Base-by-base conservation (phyloP, 2,888 invertebrate species). In the Polyommatus iphigenia region DNA sequence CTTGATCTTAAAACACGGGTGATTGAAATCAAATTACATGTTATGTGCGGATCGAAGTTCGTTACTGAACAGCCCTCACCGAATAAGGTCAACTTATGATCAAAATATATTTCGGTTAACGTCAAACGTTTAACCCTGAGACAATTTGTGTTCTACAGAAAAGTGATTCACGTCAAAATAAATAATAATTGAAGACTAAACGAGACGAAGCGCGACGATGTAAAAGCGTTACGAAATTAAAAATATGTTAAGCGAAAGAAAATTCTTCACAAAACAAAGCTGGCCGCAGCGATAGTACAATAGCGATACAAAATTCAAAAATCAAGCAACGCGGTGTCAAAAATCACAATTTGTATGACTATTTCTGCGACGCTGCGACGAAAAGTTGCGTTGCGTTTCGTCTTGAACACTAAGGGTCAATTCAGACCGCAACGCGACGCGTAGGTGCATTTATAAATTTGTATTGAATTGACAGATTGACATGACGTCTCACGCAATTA, bases 21-120 rank as follows among this genome's bases (percentile, higher is more conserved):
- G 46, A 73, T 73, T 73, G 73, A 20, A 73, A 73, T 20, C 46
- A n/a, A 73, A 73, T 73, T 46, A 41, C n/a, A 20, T 46, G 41
- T 73, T 41, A 46, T 20, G 10, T 29, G 36, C 10, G 41, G 46
- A 73, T 73, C 73, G 73, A 73, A 46, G 32, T 73, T 73, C 46
- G 46, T 73, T 73, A 73, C 41, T 6, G 46, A 41, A 4, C 46
- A 73, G 73, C n/a, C 24, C 36, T 41, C 41, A 24, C 41, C 1
- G 13, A 73, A 46, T 46, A 24, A 46, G 73, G 73, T 73, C 73
- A 73, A 20, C 73, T 46, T 73, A 5, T n/a, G 20, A 41, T 20
- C 46, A 46, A 20, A 46, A 72, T n/a, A 36, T 36, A 36, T 32
- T 71, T 32, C 18, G 59, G 59, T 59, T 59, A 59, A 59, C 8